phyloP scores from a whole-genome alignment of 2,888 invertebrate genomes.

The Fragum fragum region DNA sequence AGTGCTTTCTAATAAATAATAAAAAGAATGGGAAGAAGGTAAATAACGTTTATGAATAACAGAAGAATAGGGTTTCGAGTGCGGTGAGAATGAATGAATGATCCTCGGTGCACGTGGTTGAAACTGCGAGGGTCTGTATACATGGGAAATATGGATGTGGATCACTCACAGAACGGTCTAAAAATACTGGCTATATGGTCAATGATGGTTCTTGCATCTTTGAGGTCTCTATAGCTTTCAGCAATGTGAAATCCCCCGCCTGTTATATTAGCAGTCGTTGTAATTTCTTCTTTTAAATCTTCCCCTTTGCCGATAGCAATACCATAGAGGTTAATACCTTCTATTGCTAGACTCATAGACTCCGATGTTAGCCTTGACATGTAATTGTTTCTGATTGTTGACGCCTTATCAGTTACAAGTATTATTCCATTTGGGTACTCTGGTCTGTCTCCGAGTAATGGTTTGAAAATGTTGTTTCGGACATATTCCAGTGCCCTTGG shows the following conservation, averaged over 20 bases:
- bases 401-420: slow-evolving; percentile 69
- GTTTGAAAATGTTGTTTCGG: slow-evolving; percentile 53
- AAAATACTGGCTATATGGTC: neutral
- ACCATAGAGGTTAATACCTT: slow-evolving; percentile 34
- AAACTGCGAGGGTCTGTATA: neutral
- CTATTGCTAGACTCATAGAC: slow-evolving; percentile 24
- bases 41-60: no score
- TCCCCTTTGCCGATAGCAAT: slow-evolving; percentile 43
- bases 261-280: neutral
- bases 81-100: no score
- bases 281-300: slow-evolving; percentile 30
- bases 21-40: no score
- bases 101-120: no score
- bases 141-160: neutral
- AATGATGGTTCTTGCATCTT: neutral
- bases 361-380: slow-evolving; percentile 27
- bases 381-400: slow-evolving; percentile 33
- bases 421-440: slow-evolving; percentile 72
- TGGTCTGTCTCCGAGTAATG: slow-evolving; percentile 62
- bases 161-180: slow-evolving; percentile 38
- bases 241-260: neutral
- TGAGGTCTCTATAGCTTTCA: neutral
- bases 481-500: slow-evolving; percentile 55
- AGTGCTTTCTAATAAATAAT: no score
- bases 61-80: no score